Evolutionary conservation across 2,797 vertebrate genomes (phyloP).

Genomic region (Scomberomorus guttatus): DNA sequence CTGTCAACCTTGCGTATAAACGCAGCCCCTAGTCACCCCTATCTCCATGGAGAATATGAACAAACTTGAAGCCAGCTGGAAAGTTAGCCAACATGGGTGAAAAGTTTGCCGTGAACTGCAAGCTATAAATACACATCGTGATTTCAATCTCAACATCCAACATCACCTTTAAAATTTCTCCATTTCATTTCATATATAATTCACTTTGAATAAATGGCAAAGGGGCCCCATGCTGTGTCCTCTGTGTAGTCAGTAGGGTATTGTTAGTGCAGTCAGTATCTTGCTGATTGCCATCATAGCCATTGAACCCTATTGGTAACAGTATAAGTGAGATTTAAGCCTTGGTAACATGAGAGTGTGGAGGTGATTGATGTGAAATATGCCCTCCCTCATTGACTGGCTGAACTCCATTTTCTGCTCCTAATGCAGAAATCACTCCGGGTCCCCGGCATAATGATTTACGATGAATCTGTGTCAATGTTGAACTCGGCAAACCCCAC

Average conservation of each 20-base stretch:
- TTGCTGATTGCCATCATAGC: constrained; percentile 85
- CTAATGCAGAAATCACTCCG: constrained; percentile 91
- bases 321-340: constrained; percentile 85
- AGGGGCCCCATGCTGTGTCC: constrained; percentile 51
- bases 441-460: constrained; percentile 91
- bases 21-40: not conserved
- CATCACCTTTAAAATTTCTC: constrained; percentile 34
- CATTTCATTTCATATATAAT: constrained; percentile 62
- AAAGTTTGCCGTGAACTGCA: constrained; percentile 20
- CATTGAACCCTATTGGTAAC: constrained; percentile 84
- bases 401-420: constrained; percentile 91
- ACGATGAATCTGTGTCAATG: constrained; percentile 93
- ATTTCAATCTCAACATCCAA: constrained; percentile 27
- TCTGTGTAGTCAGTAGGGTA: constrained; percentile 63
- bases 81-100: constrained; percentile 45
- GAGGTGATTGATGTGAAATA: constrained; percentile 90
- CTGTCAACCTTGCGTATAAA: not conserved
- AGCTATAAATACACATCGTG: not conserved
- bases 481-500: constrained; percentile 89
- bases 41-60: constrained; percentile 1
- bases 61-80: constrained; percentile 19
- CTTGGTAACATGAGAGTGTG: constrained; percentile 82
- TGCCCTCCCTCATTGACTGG: constrained; percentile 90
- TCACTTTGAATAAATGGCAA: constrained; percentile 64
- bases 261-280: constrained; percentile 78